Evolutionary conservation across 2,113 vertebrate genomes (phyloP), one percentile per base, ranked within the genome.

Genomic region (Sinocyclocheilus maitianheensis): DNA sequence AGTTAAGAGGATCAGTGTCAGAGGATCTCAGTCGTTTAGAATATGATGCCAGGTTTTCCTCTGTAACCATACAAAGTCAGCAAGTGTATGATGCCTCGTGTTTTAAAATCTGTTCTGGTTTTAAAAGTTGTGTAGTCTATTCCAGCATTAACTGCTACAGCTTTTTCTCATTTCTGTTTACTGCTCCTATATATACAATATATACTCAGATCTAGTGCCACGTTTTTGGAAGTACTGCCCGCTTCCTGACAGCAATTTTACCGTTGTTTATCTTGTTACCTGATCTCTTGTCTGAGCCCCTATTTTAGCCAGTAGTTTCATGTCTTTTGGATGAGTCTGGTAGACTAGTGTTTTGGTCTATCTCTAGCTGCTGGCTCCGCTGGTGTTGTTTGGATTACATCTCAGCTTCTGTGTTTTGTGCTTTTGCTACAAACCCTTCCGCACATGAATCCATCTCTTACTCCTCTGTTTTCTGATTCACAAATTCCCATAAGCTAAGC

Each of bases 401-500:
- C 77, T 62, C 58, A 43, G 22, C 55, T n/a, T 62, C 77, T 34
- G 51, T 12, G 13, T 78, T 55, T 51, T 11, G 26, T 77, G 26
- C 30, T 37, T 78, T 22, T 60, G 5, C 30, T n/a, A 60, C 20
- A 18, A 78, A 78, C 18, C 26, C 51, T 79, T 24, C 34, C 12
- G 5, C 53, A 13, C 20, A 13, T 9, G 37, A 40, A 80, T 62
- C 55, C 11, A 40, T 86, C 81, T 86, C 76, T 65, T 34, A 34
- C 78, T 37, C 46, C 74, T 60, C 71, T 74, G 37, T 74, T 74
- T 74, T 43, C 37, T 46, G 48, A 81, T 72, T 86, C 76, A 80
- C 48, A 84, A 53, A 72, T 86, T 88, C 86, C 84, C 81, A 71
- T 69, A 34, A 77, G 85, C 48, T 81, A 85, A 78, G 24, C 46